Base-by-base conservation (phyloP, 2,888 invertebrate species). In the Drosophila villosipedis region DNA sequence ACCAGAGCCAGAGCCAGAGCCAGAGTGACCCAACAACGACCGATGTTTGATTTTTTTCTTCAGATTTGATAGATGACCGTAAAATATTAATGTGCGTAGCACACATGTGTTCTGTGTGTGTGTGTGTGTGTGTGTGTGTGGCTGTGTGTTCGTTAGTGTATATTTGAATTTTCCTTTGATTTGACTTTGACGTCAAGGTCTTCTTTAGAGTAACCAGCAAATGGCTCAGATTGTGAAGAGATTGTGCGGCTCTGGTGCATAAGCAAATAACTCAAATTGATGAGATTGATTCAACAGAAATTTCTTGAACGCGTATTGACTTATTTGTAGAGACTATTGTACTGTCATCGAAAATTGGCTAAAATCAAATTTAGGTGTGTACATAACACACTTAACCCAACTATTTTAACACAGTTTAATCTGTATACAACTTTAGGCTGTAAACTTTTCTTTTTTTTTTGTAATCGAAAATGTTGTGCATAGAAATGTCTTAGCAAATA, bases 31-130 rank as follows among this genome's bases (percentile, higher is more conserved):
- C 66, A 53, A 47, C 66, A 39, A 47, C 65, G 64, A 61, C 6
- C 52, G 57, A 66, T 71, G 68, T 82, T 80, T 82, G 77, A 74
- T 66, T 59, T 59, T 53, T 62, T 55, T 49, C 55, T 61, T 54
- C 55, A 39, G 62, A 76, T 80, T 90, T 88, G 90, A 88, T 88
- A 82, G 90, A 90, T 90, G 82, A 80, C 80, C 89, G 71, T 85
- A 78, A 78, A 90, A 82, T 79, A 79, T 86, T 86, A 83, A 78
- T 86, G 75, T 68, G 54, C 37, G 43, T 33, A n/a, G 49, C 58
- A 55, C 30, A 61, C 41, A 39, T 54, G 41, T 60, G 50, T 53
- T 33, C 4, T 60, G n/a, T 55, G 30, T 50, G 10, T 16, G 28
- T 47, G 30, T 54, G 43, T 39, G 19, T 43, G 5, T 19, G 22